Conservation (phyloP, 2,113 vertebrate species). For the Esox niger region DNA sequence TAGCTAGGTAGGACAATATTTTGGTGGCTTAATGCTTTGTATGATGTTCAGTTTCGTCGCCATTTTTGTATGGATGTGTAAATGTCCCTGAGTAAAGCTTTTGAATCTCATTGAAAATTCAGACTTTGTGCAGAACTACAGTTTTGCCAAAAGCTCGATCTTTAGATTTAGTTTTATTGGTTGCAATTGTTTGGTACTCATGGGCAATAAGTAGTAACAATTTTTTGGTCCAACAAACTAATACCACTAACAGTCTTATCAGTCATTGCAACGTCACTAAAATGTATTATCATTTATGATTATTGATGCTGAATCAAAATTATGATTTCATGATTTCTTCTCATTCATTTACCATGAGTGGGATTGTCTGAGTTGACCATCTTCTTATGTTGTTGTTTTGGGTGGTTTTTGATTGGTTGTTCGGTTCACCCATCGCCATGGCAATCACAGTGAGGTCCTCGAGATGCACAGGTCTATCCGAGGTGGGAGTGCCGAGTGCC, state of each 20-base stretch:
- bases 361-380: constrained; percentile 70
- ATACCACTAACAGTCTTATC: constrained; percentile 60
- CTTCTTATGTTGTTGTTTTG: constrained; percentile 75
- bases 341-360: constrained; percentile 72
- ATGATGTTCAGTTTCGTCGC: no score
- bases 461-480: constrained; percentile 98
- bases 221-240: constrained; percentile 45
- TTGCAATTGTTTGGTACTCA: no score
- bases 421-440: constrained; percentile 83
- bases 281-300: constrained; percentile 27
- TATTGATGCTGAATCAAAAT: constrained; percentile 37
- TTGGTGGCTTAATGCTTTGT: no score
- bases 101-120: no score
- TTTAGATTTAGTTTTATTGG: no score
- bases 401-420: constrained; percentile 75
- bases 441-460: constrained; percentile 95
- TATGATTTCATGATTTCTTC: constrained; percentile 67
- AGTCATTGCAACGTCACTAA: constrained; percentile 31
- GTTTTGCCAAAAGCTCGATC: no score
- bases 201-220: neutral
- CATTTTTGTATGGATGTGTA: no score
- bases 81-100: no score
- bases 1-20: neutral
- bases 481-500: constrained; percentile 98
- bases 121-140: no score